Conservation (phyloP, 2,888 invertebrate genomes). For the Cantharis lateralis region DNA sequence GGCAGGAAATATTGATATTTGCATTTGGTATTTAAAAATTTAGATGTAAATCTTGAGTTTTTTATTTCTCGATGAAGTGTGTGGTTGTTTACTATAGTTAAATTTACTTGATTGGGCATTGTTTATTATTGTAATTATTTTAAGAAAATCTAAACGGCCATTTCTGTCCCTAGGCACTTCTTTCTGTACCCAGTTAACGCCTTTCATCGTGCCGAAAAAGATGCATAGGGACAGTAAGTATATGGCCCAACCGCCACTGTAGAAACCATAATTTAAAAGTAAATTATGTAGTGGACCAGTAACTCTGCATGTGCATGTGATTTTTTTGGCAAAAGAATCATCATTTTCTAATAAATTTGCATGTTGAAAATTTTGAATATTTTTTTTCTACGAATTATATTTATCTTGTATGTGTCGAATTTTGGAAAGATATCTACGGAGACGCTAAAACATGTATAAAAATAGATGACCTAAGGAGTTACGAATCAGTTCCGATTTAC, state of each 20-base stretch:
- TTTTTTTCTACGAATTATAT: neutral
- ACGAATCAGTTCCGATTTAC: too few relatives aligned
- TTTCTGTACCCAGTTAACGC: slow-evolving; percentile 31
- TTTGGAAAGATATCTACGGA: neutral
- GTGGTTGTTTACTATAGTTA: neutral
- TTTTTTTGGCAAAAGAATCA: neutral
- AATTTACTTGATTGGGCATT: slow-evolving; percentile 1
- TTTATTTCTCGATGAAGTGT: neutral
- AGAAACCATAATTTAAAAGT: neutral
- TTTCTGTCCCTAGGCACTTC: slow-evolving; percentile 31
- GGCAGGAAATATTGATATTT: neutral
- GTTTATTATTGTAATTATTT: neutral
- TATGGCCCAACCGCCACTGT: slow-evolving; percentile 2
- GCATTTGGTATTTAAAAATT: neutral
- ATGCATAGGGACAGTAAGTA: slow-evolving; percentile 31
- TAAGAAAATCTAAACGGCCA: slow-evolving; percentile 13
- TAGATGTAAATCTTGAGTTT: neutral
- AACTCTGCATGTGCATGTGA: neutral
- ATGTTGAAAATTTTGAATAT: neutral
- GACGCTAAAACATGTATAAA: too few relatives aligned
- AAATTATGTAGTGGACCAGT: neutral
- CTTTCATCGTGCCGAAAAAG: slow-evolving; percentile 31
- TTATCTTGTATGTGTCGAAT: neutral
- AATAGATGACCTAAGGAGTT: too few relatives aligned
- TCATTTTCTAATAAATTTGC: neutral